Evolutionary conservation across 2,797 vertebrate genomes (phyloP), one percentile per base, ranked within the genome.

Genomic region (Cynodonichthys magdalenae): DNA sequence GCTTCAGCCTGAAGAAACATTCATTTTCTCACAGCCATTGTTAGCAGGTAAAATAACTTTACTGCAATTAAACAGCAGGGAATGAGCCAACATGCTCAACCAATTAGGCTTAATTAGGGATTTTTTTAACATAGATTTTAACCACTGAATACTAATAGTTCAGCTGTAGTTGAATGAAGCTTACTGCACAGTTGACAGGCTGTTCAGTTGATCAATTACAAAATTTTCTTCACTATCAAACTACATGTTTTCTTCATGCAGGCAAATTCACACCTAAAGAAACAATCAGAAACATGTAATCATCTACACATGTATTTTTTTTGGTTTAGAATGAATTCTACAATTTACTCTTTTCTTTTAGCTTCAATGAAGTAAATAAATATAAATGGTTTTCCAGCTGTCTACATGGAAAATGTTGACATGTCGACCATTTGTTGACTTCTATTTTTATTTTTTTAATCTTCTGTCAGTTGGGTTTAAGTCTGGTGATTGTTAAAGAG

Each of bases 41-140:
- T 59, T 64, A 66, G 49, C 70, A 79, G 52, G 63, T 83, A 52
- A 53, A 66, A 77, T 20, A 71, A 68, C 56, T 81, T 80, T 63
- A 86, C 54, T 50, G 60, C 63, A 66, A 55, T 74, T 69, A 83
- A 77, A 63, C 64, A n/a, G 34, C 64, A 84, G 12, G 79, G 69
- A 83, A 81, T 66, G 67, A 75, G 75, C 64, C 66, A 73, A 65
- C 62, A 58, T 70, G 60, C 73, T 79, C 62, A 65, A 47, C 60
- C 89, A 80, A 89, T 86, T 80, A 82, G 78, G 66, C 66, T 48
- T 75, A 80, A 84, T 90, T 86, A 87, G 58, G 44, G 24, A 45
- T 59, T 81, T 48, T 72, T n/a, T n/a, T n/a, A n/a, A n/a, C 81
- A 54, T 86, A 80, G 81, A 90, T 82, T 79, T 61, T 57, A 34